Evolutionary conservation across 2,113 vertebrate genomes (phyloP).

Genomic region (Notarius lentiginosus): DNA sequence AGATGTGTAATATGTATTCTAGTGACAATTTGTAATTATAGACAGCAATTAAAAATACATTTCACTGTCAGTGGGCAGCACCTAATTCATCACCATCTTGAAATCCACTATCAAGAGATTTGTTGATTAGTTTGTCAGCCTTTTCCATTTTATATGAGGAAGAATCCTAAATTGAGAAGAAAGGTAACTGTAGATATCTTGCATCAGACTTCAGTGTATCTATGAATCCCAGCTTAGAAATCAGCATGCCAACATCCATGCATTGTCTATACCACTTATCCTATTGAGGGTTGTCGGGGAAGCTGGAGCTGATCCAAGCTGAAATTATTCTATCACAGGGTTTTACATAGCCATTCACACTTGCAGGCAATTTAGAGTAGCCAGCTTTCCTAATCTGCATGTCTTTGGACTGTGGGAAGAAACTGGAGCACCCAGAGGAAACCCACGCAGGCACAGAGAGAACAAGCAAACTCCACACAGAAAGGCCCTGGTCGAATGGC

Average conservation of each 20-base stretch:
- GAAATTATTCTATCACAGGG: too few species aligned
- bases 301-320: too few species aligned
- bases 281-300: too few species aligned
- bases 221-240: constrained; percentile 31
- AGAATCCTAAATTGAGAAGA: not conserved
- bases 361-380: too few species aligned
- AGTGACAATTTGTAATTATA: constrained; percentile 59
- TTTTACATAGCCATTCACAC: too few species aligned
- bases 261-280: too few species aligned
- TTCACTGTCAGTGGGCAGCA: constrained; percentile 51
- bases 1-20: constrained; percentile 54
- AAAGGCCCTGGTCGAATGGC: too few species aligned
- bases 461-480: too few species aligned
- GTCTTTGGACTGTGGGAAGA: too few species aligned
- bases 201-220: constrained; percentile 4
- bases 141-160: constrained; percentile 50
- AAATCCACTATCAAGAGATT: constrained; percentile 66
- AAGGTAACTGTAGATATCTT: not conserved
- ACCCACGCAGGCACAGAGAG: too few species aligned
- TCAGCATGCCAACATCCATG: constrained; percentile 19
- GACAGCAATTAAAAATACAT: constrained; percentile 65
- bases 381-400: too few species aligned
- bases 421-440: too few species aligned
- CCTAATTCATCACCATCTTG: constrained; percentile 64
- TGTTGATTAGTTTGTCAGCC: constrained; percentile 68